Base-by-base conservation (phyloP, 2,888 invertebrate species). In the Ferdinandea cuprea region DNA sequence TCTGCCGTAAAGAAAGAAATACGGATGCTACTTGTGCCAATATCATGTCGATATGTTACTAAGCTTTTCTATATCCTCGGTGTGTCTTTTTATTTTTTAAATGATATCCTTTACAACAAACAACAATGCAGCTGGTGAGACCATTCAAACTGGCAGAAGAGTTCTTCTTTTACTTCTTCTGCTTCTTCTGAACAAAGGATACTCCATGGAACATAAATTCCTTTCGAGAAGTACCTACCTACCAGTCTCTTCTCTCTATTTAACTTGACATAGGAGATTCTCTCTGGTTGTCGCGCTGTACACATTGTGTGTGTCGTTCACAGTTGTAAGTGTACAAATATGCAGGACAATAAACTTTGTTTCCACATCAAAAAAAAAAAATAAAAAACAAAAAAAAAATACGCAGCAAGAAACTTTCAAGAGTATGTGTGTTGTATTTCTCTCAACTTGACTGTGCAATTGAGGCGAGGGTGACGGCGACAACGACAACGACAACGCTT, bases 181-280 rank as follows among this genome's bases (percentile, higher is more conserved):
- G 13, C 42, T 13, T 1, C 32, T 35, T 44, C 63, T 32, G 48
- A 66, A 76, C 52, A 71, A 61, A 56, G 76, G 81, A 81, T 76
- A 44, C 71, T 81, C 81, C 63, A 76, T 81, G 76, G 65, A 56
- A 76, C 76, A 81, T 76, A 81, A 81, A 81, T 81, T 81, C 81
- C 50, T 81, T 81, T 81, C 54, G 56, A 76, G 71, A 13, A 76
- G 71, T 69, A 68, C 44, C 15, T 13, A 13, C 13, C 50, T 69
- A 68, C 44, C 15, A 40, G 40, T 7, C 50, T 54, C 37, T 42
- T 73, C 68, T 74, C 61, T 58, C 61, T 74, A 66, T 81, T 81
- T 81, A 71, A 71, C 81, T 80, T 74, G 74, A n/a, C 74, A 73
- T 68, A 48, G 68, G 74, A 56, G 73, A 58, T 54, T 66, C 48